phyloP scores from a whole-genome alignment of 1,140 invertebrate genomes.

The Drosophila nikananu region DNA sequence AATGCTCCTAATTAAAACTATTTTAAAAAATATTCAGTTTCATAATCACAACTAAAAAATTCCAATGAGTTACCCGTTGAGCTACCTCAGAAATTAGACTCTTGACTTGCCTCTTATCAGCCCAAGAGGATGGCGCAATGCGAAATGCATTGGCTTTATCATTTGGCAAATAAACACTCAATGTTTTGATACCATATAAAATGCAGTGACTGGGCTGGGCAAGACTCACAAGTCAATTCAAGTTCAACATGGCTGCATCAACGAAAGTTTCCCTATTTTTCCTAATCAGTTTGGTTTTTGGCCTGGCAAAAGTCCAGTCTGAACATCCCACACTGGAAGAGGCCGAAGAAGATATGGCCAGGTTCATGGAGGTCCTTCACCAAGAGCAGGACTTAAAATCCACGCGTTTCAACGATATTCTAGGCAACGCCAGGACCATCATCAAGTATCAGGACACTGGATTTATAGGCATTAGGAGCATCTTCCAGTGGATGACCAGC shows the following conservation, averaged over 20 bases:
- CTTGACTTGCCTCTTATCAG: constrained; percentile 14
- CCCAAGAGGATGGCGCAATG: constrained; percentile 11
- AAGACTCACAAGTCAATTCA: constrained; percentile 21
- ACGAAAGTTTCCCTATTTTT: neutral
- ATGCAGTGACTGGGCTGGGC: neutral
- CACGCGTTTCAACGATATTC: constrained; percentile 24
- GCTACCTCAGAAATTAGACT: neutral
- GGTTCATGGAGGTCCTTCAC: constrained; percentile 22
- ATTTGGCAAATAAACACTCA: constrained; percentile 13
- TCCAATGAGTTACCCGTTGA: no score
- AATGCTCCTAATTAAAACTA: neutral
- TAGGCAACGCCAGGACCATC: constrained; percentile 29
- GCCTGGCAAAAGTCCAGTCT: neutral
- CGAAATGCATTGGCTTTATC: constrained; percentile 9
- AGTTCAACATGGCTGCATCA: constrained; percentile 14
- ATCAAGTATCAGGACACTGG: constrained; percentile 21
- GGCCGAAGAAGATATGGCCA: constrained; percentile 27
- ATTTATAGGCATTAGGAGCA: constrained; percentile 21
- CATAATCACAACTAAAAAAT: neutral
- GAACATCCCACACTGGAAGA: constrained; percentile 12
- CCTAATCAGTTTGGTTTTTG: neutral
- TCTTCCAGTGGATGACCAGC: constrained; percentile 47
- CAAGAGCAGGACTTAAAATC: constrained; percentile 7
- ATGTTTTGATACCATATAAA: constrained; percentile 6
- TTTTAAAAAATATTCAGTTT: neutral